These are phyloP conservation scores for Dendrolimus punctatus DNA, from an alignment of 1,140 invertebrate species.

Conservation along the genomic window DNA sequence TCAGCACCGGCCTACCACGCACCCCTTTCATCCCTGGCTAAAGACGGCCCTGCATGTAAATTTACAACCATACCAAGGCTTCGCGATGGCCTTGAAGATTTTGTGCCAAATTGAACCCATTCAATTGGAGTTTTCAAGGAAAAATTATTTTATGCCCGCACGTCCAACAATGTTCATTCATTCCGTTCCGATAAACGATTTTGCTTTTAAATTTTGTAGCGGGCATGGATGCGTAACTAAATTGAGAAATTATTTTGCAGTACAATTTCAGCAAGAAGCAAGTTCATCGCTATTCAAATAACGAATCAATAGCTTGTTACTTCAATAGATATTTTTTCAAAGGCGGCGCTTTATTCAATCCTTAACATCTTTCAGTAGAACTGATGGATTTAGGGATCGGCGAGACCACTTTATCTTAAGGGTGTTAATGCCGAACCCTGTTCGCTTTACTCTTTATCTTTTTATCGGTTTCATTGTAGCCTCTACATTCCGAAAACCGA, in stretches of 20 bases:
- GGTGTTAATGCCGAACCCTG: constrained; percentile 18
- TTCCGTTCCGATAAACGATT: constrained; percentile 1
- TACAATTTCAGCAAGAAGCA: background rate
- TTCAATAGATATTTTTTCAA: constrained; percentile 16
- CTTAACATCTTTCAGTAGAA: constrained; percentile 15
- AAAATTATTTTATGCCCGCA: constrained; percentile 3
- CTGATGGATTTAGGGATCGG: constrained; percentile 13
- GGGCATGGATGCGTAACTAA: constrained; percentile 6
- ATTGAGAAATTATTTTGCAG: constrained; percentile 2
- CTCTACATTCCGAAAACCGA: constrained; percentile 4
- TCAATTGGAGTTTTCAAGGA: constrained; percentile 6
- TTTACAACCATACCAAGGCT: constrained; percentile 14
- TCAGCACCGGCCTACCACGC: no score
- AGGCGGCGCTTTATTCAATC: constrained; percentile 16
- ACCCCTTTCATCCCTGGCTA: no score
- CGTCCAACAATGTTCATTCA: constrained; percentile 1
- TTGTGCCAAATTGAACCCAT: constrained; percentile 5
- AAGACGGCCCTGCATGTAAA: constrained; percentile 4
- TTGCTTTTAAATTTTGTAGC: constrained; percentile 6
- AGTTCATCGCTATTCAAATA: constrained; percentile 12
- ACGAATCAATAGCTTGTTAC: constrained; percentile 16
- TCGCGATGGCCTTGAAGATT: constrained; percentile 3
- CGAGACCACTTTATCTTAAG: constrained; percentile 17
- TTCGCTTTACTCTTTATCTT: constrained; percentile 8
- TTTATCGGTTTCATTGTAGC: constrained; percentile 13